Conservation (phyloP, 2,113 vertebrate species). For the Emydura subglobosa region DNA sequence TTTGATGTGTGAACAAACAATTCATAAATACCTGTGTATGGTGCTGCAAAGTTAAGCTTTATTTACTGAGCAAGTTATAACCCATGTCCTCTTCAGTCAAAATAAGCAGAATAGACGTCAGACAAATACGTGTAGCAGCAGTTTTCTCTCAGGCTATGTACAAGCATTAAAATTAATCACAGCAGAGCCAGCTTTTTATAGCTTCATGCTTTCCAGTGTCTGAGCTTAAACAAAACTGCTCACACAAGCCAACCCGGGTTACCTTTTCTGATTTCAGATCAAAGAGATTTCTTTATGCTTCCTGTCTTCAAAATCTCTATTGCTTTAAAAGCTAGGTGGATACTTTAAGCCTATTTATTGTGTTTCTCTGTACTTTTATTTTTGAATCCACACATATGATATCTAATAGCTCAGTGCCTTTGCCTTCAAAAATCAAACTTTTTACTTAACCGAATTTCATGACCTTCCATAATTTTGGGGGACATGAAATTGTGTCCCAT, state of each 20-base stretch:
- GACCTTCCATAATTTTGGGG: background rate
- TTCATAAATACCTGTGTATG: conserved; percentile 2
- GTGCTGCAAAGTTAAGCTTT: conserved; percentile 8
- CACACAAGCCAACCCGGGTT: background rate
- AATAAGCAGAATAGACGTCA: conserved; percentile 57
- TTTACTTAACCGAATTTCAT: background rate
- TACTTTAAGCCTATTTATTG: background rate
- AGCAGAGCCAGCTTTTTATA: conserved; percentile 30
- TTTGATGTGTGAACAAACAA: conserved; percentile 11
- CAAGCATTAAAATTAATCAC: conserved; percentile 51
- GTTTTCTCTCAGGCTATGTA: conserved; percentile 60
- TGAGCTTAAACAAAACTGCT: conserved; percentile 31
- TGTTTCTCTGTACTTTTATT: background rate
- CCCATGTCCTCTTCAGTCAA: conserved; percentile 49
- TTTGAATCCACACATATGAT: background rate
- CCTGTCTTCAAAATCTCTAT: background rate
- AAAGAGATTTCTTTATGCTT: background rate
- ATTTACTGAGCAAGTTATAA: conserved; percentile 45
- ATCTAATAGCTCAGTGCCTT: background rate
- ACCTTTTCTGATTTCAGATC: background rate
- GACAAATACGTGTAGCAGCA: background rate
- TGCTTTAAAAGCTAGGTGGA: background rate
- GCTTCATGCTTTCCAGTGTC: conserved; percentile 20
- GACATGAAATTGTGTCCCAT: background rate
- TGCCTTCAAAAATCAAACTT: background rate